Evolutionary conservation across 2,797 vertebrate genomes (phyloP).

Genomic region (Balearica regulorum): DNA sequence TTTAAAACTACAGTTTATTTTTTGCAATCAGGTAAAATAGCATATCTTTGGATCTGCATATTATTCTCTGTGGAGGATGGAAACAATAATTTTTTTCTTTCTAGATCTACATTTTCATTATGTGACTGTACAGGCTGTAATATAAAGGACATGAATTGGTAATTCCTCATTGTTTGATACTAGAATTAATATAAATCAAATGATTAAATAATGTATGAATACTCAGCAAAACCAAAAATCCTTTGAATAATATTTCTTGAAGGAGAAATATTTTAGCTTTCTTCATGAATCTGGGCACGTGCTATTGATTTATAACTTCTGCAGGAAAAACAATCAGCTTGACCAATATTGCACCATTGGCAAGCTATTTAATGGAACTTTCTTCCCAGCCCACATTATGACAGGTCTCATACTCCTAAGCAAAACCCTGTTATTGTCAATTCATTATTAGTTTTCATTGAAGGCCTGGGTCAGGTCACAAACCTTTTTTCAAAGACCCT

Average conservation of each 20-base stretch:
- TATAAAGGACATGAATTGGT: not conserved
- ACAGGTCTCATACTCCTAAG: not conserved
- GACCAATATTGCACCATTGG: not conserved
- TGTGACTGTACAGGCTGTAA: not conserved
- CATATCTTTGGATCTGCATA: not conserved
- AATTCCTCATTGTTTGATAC: not conserved
- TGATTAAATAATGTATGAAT: not conserved
- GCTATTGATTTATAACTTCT: slow-evolving; percentile 2
- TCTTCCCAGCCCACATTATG: not conserved
- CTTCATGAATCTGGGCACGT: not conserved
- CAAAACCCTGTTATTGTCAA: not conserved
- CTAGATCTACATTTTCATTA: not conserved
- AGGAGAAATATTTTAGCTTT: not conserved
- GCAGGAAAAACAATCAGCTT: not conserved
- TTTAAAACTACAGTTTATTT: not conserved
- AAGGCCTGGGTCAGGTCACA: not conserved
- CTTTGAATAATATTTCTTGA: not conserved
- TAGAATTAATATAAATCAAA: not conserved
- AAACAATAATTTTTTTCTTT: not conserved
- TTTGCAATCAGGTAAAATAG: not conserved
- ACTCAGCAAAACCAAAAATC: not conserved
- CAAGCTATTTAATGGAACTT: slow-evolving; percentile 4
- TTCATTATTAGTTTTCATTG: slow-evolving; percentile 19
- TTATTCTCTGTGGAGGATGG: not conserved
- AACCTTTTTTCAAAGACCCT: not conserved